Evolutionary conservation across 2,113 vertebrate genomes (phyloP).

Genomic region (Gymnogyps californianus): DNA sequence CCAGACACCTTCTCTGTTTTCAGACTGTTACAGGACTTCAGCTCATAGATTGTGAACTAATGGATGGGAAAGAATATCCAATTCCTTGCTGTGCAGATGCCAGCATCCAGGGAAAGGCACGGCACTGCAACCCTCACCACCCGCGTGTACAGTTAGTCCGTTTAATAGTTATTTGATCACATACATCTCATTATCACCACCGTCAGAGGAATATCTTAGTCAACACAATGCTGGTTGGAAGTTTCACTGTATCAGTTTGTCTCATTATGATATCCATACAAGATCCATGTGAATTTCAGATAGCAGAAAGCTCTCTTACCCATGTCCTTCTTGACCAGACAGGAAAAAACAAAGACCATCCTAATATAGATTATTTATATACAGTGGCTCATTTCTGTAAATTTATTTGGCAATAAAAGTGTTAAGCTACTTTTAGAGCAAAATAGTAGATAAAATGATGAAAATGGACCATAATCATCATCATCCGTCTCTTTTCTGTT

Average conservation of each 20-base stretch:
- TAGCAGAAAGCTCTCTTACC: not conserved
- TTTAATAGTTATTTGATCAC: not conserved
- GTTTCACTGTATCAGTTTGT: not conserved
- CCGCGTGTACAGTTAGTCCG: fast-evolving
- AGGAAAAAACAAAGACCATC: not conserved
- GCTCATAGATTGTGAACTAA: not conserved
- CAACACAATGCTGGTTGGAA: not conserved
- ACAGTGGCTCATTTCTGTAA: not conserved
- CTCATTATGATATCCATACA: not conserved
- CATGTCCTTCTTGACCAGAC: not conserved
- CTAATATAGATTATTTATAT: not conserved
- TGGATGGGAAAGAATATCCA: not conserved
- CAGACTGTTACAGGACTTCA: not conserved
- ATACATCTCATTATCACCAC: not conserved
- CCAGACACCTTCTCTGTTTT: not conserved
- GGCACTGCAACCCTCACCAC: not conserved
- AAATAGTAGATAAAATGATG: not conserved
- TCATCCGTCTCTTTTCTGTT: not conserved
- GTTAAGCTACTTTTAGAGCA: not conserved
- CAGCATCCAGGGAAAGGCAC: not conserved
- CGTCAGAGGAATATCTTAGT: not conserved
- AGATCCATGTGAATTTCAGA: not conserved
- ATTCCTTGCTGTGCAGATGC: no score
- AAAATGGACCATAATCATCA: not conserved
- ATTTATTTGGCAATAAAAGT: not conserved